Evolutionary conservation across 2,797 vertebrate genomes (phyloP).

Genomic region (Darevskia nairensis): DNA sequence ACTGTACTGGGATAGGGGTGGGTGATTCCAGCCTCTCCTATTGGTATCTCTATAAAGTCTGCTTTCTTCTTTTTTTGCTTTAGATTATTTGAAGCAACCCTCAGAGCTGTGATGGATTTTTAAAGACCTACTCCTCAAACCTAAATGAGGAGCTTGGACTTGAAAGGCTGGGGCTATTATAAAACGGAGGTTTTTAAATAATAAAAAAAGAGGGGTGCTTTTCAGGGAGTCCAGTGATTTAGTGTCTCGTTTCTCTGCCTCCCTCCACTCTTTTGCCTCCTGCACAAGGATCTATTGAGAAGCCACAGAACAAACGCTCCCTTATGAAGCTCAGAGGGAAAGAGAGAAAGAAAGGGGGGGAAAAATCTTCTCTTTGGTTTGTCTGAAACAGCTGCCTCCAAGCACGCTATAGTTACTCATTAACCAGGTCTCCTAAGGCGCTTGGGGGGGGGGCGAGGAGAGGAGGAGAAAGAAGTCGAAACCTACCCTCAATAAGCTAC

Average conservation of each 20-base stretch:
- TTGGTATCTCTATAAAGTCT: background rate
- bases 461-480: constrained; percentile 33
- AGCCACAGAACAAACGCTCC: constrained; percentile 90
- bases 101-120: background rate
- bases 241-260: constrained; percentile 78
- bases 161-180: constrained; percentile 21
- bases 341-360: constrained; percentile 26
- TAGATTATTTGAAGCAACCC: constrained; percentile 7
- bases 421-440: constrained; percentile 76
- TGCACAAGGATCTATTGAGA: constrained; percentile 92
- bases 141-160: constrained; percentile 32
- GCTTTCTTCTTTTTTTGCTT: background rate
- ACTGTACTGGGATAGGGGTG: background rate
- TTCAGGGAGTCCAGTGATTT: constrained; percentile 73
- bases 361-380: constrained; percentile 65
- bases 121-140: background rate
- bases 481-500: constrained; percentile 57
- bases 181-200: constrained; percentile 15
- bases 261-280: constrained; percentile 79
- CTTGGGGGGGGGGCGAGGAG: constrained; percentile 57
- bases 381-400: constrained; percentile 77
- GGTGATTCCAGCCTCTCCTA: background rate
- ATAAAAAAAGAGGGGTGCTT: constrained; percentile 53
- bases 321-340: constrained; percentile 84
- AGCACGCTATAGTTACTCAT: constrained; percentile 84